These are phyloP conservation scores for Anolis sagrei DNA, from an alignment of 2,113 vertebrate species.

Conservation along the genomic window DNA sequence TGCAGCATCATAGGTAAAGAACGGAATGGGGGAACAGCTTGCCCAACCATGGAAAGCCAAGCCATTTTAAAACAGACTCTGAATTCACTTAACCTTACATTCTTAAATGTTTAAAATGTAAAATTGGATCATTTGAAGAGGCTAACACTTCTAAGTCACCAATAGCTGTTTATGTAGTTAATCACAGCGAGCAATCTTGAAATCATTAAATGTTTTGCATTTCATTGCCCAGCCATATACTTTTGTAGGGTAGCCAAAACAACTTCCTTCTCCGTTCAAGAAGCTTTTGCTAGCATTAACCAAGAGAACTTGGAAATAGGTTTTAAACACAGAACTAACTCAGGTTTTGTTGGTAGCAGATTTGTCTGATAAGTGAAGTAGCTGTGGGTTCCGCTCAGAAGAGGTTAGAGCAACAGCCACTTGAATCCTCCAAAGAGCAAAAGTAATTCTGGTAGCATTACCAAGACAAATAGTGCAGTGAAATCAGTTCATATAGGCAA, in stretches of 20 bases:
- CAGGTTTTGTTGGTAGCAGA: conserved; percentile 26
- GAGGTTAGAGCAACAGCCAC: conserved; percentile 48
- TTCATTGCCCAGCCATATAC: background rate
- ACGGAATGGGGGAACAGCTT: too few species aligned
- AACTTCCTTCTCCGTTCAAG: conserved; percentile 10
- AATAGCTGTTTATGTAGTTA: background rate
- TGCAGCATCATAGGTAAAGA: too few species aligned
- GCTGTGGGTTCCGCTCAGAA: background rate
- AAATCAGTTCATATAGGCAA: conserved; percentile 64
- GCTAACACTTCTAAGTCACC: background rate
- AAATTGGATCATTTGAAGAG: too few species aligned
- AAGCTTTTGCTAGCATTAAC: background rate
- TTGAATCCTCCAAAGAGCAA: conserved; percentile 61
- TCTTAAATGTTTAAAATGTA: too few species aligned
- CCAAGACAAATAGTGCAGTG: conserved; percentile 58
- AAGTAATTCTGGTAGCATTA: conserved; percentile 65
- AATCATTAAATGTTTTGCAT: background rate
- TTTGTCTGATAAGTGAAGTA: background rate
- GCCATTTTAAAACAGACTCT: too few species aligned
- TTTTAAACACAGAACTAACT: background rate
- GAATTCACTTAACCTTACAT: too few species aligned
- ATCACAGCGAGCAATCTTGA: background rate
- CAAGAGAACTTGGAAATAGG: background rate
- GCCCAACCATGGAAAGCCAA: too few species aligned
- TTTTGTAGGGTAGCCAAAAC: background rate